Conservation (phyloP, 2,888 invertebrate species). For the Blera fallax region DNA sequence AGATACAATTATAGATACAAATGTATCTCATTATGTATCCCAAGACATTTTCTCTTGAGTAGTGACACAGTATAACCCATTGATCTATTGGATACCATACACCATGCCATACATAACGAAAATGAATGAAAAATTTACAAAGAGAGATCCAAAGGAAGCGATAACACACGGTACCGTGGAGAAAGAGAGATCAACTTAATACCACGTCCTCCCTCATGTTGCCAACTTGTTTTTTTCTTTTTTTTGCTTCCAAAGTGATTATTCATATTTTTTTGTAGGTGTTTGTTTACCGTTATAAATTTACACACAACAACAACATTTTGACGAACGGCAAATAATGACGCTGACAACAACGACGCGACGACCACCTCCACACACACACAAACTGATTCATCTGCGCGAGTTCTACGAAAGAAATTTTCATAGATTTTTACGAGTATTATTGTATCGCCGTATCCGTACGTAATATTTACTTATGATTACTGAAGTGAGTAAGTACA, state of each 20-base stretch:
- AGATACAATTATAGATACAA: constrained; percentile 34
- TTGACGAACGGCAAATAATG: constrained; percentile 22
- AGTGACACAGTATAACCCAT: background rate
- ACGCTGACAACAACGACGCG: constrained; percentile 7
- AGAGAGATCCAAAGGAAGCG: constrained; percentile 32
- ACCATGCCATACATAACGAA: background rate
- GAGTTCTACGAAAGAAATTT: constrained; percentile 22
- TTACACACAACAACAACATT: constrained; percentile 40
- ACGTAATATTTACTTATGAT: constrained; percentile 57
- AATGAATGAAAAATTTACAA: background rate
- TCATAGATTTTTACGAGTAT: constrained; percentile 1
- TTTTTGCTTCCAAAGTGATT: constrained; percentile 14
- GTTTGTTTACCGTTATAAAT: constrained; percentile 67
- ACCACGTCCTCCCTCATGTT: constrained; percentile 12
- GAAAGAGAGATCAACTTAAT: constrained; percentile 36
- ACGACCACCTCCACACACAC: background rate
- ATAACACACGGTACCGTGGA: constrained; percentile 3
- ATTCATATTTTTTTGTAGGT: constrained; percentile 31
- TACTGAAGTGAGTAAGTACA: constrained; percentile 59
- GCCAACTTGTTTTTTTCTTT: background rate
- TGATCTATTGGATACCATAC: background rate
- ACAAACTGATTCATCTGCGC: constrained; percentile 26
- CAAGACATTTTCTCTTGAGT: background rate
- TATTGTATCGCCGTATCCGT: constrained; percentile 19
- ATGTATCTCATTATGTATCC: constrained; percentile 11